Base-by-base conservation (phyloP, 2,888 invertebrate genomes). In the Orchesella flavescens region DNA sequence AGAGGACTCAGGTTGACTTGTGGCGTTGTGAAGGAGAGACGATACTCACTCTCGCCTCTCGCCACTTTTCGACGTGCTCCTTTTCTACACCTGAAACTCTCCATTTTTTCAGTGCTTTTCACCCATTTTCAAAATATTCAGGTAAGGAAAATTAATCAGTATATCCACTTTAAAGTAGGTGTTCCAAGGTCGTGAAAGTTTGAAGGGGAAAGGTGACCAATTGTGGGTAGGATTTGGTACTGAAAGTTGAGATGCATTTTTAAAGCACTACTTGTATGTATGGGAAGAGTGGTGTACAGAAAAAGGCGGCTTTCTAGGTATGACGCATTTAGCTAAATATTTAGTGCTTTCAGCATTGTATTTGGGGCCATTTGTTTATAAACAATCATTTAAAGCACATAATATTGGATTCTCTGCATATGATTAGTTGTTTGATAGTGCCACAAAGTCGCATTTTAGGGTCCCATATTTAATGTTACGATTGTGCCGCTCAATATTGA, bases 1-100 rank as follows among this genome's bases (percentile, higher is more conserved):
- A 61, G 79, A 55, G 73, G 72, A 71, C 82, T 80, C 86, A 87
- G 87, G 85, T 86, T 84, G 83, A 83, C 80, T 87, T 84, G 84
- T 85, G 86, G 85, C 85, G 85, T 86, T 83, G 80, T 74, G 83
- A 84, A 86, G 86, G 86, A 85, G 86, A 86, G 85, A 80, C 84
- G 84, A 87, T 85, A 78, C 80, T 84, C 86, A 83, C 80, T 85
- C 71, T 83, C 82, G 83, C 78, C 85, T 86, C 86, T 85, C 83
- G 79, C 84, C 78, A 85, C 78, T 85, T 84, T 83, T 86, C 81
- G 86, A 87, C 87, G 87, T 87, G 87, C 83, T 82, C 72, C 68
- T 65, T 43, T 61, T 24, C 61, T 19, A 15, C 15, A 59, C 65
- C 24, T 65, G 49, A 49, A 65, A 76, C 46, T 53, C 66, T 71